Conservation (phyloP, 2,113 vertebrate genomes). For the Indri indri region DNA sequence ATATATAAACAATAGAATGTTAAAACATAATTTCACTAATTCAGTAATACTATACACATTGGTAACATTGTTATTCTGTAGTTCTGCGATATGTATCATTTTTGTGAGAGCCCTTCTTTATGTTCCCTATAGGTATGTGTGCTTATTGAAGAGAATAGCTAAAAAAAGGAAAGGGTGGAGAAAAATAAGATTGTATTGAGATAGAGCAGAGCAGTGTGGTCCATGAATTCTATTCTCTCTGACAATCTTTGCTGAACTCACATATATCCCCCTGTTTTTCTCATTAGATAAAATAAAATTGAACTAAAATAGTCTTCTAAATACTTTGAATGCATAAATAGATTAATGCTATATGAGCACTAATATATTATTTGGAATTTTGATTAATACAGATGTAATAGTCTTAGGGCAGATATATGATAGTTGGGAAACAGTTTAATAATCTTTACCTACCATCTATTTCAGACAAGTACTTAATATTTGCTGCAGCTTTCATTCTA, state of each 20-base stretch:
- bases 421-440: background rate
- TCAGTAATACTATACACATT: background rate
- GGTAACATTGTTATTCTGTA: background rate
- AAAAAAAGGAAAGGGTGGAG: background rate
- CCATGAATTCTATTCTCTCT: background rate
- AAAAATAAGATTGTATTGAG: background rate
- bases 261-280: background rate
- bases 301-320: background rate
- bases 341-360: background rate
- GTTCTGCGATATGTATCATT: background rate
- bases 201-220: background rate
- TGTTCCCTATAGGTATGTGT: background rate
- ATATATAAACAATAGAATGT: background rate
- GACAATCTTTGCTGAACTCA: background rate
- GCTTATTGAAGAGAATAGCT: background rate
- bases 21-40: background rate
- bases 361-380: background rate
- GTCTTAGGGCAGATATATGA: background rate
- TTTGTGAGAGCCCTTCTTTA: background rate
- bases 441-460: background rate
- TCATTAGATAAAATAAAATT: constrained; percentile 4
- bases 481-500: background rate
- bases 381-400: background rate
- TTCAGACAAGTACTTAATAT: background rate
- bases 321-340: background rate